Conservation (phyloP, 2,113 vertebrate species). For the Prinia subflava region DNA sequence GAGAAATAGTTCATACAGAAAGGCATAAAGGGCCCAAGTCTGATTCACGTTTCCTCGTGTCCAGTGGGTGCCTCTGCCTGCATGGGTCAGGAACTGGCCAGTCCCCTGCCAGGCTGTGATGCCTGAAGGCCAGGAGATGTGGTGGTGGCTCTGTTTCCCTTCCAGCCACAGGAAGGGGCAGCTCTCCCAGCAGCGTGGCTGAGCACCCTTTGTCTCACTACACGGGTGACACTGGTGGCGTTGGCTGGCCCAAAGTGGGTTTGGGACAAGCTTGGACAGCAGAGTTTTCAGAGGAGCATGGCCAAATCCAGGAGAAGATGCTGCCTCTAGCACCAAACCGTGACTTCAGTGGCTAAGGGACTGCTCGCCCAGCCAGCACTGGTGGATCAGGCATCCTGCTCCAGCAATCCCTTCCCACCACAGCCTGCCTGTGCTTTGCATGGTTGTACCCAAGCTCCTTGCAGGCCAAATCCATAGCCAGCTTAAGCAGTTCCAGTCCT, state of each 20-base stretch:
- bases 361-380: not conserved
- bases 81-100: not conserved
- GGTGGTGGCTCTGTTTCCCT: not conserved
- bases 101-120: not conserved
- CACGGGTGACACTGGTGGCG: no score
- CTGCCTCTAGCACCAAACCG: not conserved
- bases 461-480: not conserved
- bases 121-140: not conserved
- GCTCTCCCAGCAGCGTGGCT: not conserved
- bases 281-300: not conserved
- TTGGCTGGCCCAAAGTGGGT: not conserved
- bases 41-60: not conserved
- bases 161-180: rapidly evolving
- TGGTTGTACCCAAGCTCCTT: not conserved
- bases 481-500: not conserved
- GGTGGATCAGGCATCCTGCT: not conserved
- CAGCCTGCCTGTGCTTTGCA: not conserved
- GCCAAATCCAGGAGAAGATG: not conserved
- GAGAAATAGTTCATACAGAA: not conserved
- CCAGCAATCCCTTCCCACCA: not conserved
- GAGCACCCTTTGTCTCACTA: not conserved
- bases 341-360: not conserved
- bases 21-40: not conserved
- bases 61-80: not conserved
- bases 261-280: not conserved